Base-by-base conservation (phyloP, 2,797 vertebrate species). In the Gymnodraco acuticeps region DNA sequence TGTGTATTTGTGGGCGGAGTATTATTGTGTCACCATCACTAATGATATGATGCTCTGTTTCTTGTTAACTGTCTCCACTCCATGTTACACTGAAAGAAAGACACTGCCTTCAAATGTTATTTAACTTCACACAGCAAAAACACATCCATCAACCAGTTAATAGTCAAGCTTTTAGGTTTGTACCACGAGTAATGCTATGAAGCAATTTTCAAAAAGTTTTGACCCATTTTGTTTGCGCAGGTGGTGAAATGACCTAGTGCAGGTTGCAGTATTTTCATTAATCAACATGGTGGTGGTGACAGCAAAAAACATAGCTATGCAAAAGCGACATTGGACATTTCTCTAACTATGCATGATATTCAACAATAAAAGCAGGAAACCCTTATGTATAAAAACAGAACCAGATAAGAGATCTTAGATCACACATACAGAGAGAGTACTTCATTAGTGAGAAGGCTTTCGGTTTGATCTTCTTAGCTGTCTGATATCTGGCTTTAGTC, bases 11-110 rank as follows among this genome's bases (percentile, higher is more conserved):
- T 15, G 55, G 52, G n/a, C 6, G 54, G 23, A 61, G 42, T 56
- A 20, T 77, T 47, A 48, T 23, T 31, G 47, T 64, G 54, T 81
- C 64, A 81, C 3, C 69, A 70, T 13, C 54, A 70, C 16, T 50
- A 62, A 64, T 70, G 14, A 81, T 81, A 56, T 20, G 63, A 53
- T 31, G 43, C 53, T 64, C 45, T 70, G 46, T 48, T 55, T 74
- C 70, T 66, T 77, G 65, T 72, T 71, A 70, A 46, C 62, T 61
- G 38, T 80, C 42, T n/a, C 27, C 14, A 17, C 6, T 23, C 12
- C 0, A 0, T 20, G 51, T 73, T 60, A 33, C 17, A 54, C 38
- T 20, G 3, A 3, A 74, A 23, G 54, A 67, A 74, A 67, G 45
- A 64, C 23, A 7, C 38, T 31, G 20, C 23, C 3, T 19, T 60